Evolutionary conservation across 37 sponge, comb jelly and placozoan genomes (phyloP).

Genomic region (Bolinopsis microptera): DNA sequence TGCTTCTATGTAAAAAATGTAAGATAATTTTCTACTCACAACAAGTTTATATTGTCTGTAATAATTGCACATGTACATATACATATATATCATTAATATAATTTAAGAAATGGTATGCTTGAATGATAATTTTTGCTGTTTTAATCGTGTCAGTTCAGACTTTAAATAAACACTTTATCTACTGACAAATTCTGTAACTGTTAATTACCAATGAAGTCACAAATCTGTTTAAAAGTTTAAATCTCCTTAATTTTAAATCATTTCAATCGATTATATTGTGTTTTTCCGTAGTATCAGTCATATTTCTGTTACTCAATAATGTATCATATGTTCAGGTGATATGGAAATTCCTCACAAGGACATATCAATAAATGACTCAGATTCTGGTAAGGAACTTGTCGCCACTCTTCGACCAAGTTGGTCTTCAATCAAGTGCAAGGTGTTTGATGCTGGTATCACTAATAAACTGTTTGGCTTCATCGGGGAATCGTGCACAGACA

Average conservation of each 20-base stretch:
- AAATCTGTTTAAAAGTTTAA: too few species aligned
- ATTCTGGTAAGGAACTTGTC: background rate
- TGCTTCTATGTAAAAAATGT: background rate
- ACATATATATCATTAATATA: background rate
- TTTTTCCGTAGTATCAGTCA: too few species aligned
- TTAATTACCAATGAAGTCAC: too few species aligned
- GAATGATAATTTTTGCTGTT: too few species aligned
- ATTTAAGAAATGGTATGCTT: background rate
- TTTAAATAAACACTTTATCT: too few species aligned
- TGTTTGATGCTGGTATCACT: constrained; percentile 65
- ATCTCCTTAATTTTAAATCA: too few species aligned
- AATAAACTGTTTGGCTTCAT: constrained; percentile 67
- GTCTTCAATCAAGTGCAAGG: constrained; percentile 7
- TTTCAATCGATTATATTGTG: too few species aligned
- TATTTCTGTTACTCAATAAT: too few species aligned
- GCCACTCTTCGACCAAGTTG: background rate
- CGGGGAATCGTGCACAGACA: constrained; percentile 5
- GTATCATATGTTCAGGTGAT: background rate
- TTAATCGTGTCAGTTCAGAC: too few species aligned
- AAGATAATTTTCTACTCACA: background rate
- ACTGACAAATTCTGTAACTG: too few species aligned
- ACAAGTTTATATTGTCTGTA: background rate
- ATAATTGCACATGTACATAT: background rate
- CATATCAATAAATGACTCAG: background rate
- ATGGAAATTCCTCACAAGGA: constrained; percentile 37